Evolutionary conservation across 2,797 vertebrate species (phyloP).

Genomic region (Sorex maritimensis): DNA sequence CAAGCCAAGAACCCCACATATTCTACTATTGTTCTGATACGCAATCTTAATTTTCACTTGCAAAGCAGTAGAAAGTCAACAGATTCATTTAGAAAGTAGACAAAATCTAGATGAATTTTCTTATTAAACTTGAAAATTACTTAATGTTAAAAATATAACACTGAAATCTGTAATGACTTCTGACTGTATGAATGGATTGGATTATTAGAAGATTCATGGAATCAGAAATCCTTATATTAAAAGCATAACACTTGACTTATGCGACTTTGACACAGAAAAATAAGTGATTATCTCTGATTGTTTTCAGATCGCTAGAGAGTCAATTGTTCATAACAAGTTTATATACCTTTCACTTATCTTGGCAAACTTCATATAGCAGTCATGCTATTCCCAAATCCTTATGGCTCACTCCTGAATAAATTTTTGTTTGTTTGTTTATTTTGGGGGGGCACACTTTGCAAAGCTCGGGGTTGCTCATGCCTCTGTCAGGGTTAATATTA

Average conservation of each 20-base stretch:
- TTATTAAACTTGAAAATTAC: not conserved
- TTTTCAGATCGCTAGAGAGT: not conserved
- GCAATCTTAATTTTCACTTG: not conserved
- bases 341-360: not conserved
- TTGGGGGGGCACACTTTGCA: too few species aligned
- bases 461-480: too few species aligned
- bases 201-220: not conserved
- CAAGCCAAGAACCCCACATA: too few species aligned
- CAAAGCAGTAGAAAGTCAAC: not conserved
- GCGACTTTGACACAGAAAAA: not conserved
- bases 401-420: not conserved
- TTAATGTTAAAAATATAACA: not conserved
- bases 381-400: not conserved
- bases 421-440: too few species aligned
- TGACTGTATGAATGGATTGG: not conserved
- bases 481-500: too few species aligned
- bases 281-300: not conserved
- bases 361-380: not conserved
- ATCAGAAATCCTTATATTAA: not conserved
- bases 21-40: too few species aligned
- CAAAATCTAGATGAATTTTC: not conserved
- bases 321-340: not conserved
- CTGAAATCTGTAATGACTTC: not conserved
- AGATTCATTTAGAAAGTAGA: constrained; percentile 17
- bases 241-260: not conserved